phyloP scores from a whole-genome alignment of 2,797 vertebrate species.

The Brachyalestes nurse region DNA sequence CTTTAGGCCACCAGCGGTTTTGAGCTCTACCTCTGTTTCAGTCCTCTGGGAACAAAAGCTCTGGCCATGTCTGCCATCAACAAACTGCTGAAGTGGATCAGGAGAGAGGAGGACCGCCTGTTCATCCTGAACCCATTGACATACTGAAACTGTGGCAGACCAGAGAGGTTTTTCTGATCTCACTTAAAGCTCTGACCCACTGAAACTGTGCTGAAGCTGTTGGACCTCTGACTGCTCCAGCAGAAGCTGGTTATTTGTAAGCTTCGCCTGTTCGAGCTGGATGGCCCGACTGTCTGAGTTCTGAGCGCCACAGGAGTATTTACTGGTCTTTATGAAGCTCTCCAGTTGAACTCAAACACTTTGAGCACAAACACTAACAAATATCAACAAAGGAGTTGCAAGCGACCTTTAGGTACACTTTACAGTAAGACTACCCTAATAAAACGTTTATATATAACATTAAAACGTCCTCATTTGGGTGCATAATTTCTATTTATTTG shows the following conservation, averaged over 20 bases:
- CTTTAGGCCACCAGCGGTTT: slow-evolving; percentile 93
- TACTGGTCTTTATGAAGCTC: not conserved
- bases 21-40: slow-evolving; percentile 96
- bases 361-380: not conserved
- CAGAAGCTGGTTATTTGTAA: too few relatives aligned
- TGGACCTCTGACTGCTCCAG: not conserved
- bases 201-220: not conserved
- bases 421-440: too few relatives aligned
- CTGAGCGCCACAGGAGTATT: not conserved
- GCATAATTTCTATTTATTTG: too few relatives aligned
- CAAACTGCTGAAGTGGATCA: slow-evolving; percentile 98
- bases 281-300: too few relatives aligned
- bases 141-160: slow-evolving; percentile 78
- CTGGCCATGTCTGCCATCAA: slow-evolving; percentile 84
- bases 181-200: not conserved
- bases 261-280: not conserved
- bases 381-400: not conserved
- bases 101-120: slow-evolving; percentile 95
- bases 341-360: not conserved
- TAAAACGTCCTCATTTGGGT: too few relatives aligned
- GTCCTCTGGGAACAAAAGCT: slow-evolving; percentile 91
- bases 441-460: too few relatives aligned
- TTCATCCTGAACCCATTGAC: slow-evolving; percentile 96
- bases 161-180: not conserved
- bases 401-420: too few relatives aligned